phyloP scores from a whole-genome alignment of 2,888 invertebrate genomes.

The Euclidia mi region DNA sequence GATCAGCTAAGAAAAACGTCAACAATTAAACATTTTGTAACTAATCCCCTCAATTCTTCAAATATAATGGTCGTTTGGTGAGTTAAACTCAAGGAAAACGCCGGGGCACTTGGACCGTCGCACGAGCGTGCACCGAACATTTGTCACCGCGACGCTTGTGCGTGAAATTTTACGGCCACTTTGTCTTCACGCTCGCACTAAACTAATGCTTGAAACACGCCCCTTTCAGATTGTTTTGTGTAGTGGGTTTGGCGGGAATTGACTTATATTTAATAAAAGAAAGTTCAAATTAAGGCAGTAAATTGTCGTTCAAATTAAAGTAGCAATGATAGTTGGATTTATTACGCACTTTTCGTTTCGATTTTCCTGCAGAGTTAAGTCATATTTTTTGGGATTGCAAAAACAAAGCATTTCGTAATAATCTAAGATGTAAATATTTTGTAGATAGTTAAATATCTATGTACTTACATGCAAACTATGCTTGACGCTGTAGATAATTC shows the following conservation, averaged over 20 bases:
- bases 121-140: slow-evolving; percentile 51
- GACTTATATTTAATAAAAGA: slow-evolving; percentile 7
- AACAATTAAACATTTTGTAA: no score
- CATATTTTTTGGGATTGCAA: no score
- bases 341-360: no score
- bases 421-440: no score
- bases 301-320: no score
- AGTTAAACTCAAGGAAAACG: slow-evolving; percentile 19
- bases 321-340: no score
- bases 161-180: slow-evolving; percentile 72
- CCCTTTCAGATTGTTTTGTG: slow-evolving; percentile 52
- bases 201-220: slow-evolving; percentile 63
- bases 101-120: slow-evolving; percentile 9
- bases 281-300: not conserved
- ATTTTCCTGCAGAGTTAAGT: no score
- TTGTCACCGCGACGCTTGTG: slow-evolving; percentile 65
- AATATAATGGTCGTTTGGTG: slow-evolving; percentile 54
- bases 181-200: slow-evolving; percentile 56
- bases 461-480: no score
- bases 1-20: no score
- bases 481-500: no score
- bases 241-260: slow-evolving; percentile 39
- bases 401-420: no score
- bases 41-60: slow-evolving; percentile 14
- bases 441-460: no score